Evolutionary conservation across 2,888 invertebrate genomes (phyloP).

Genomic region (Spodoptera littoralis): DNA sequence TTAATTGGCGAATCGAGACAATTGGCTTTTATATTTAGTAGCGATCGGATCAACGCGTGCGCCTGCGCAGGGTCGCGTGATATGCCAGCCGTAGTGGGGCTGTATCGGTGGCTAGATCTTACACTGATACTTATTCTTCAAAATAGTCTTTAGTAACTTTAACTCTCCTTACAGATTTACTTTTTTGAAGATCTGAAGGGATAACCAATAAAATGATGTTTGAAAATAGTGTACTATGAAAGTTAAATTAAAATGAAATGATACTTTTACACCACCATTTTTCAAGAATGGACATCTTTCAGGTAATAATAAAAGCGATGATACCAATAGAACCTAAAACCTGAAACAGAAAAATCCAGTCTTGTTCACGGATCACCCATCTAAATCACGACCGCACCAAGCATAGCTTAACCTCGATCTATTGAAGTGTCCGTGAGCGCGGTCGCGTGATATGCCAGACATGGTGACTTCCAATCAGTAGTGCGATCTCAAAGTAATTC

Average conservation of each 20-base stretch:
- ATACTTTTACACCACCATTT: too few relatives aligned
- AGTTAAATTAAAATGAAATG: too few relatives aligned
- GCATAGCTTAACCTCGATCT: constrained; percentile 14
- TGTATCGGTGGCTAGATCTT: constrained; percentile 67
- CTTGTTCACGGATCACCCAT: constrained; percentile 8
- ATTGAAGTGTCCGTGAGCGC: constrained; percentile 22
- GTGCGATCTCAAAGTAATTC: constrained; percentile 67
- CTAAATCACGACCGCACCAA: constrained; percentile 4
- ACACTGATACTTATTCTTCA: constrained; percentile 61
- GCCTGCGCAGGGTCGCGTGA: constrained; percentile 68
- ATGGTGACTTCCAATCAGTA: constrained; percentile 57
- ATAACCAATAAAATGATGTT: not conserved
- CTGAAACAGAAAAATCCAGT: not conserved
- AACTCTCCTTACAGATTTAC: not conserved
- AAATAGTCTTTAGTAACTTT: not conserved
- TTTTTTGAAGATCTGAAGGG: not conserved
- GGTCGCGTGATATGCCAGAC: constrained; percentile 60
- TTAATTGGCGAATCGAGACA: constrained; percentile 57
- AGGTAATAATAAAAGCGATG: too few relatives aligned
- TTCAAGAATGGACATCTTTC: too few relatives aligned
- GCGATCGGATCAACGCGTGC: constrained; percentile 56
- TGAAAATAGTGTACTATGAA: too few relatives aligned
- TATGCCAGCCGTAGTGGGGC: constrained; percentile 55
- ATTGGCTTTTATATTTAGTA: constrained; percentile 54
- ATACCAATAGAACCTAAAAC: too few relatives aligned